A percentile compares a stretch with the other conserved stretches of the same genome.
Evolutionary conservation across 2,113 vertebrate genomes (phyloP).

Genomic region (Alces alces): DNA sequence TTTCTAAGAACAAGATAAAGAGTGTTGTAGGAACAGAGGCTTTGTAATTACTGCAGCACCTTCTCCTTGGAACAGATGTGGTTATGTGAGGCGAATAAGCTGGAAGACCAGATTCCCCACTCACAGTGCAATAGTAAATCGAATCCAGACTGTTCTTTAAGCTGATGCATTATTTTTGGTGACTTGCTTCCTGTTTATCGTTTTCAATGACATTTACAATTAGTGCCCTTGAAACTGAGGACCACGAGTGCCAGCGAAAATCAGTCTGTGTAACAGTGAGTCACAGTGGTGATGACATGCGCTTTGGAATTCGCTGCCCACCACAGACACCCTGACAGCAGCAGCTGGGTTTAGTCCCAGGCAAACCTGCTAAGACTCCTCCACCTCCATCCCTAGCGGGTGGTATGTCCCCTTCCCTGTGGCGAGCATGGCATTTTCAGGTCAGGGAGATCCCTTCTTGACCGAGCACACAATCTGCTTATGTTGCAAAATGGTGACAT

Average conservation of each 20-base stretch:
- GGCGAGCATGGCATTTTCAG: neutral
- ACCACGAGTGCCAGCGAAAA: neutral
- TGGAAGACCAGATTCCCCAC: conserved; percentile 2
- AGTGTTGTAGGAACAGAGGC: neutral
- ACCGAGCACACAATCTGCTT: neutral
- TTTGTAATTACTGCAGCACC: neutral
- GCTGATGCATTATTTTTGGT: conserved; percentile 30
- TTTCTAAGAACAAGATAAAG: conserved; percentile 12
- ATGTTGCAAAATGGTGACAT: neutral
- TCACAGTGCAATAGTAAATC: conserved; percentile 6
- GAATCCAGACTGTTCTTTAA: conserved; percentile 25
- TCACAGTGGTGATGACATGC: conserved; percentile 41
- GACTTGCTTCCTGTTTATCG: conserved; percentile 48
- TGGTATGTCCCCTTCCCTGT: neutral
- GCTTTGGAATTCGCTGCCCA: conserved; percentile 46
- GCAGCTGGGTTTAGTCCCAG: conserved; percentile 33
- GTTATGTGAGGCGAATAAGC: neutral
- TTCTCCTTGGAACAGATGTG: conserved; percentile 4
- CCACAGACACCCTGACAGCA: neutral
- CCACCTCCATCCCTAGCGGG: neutral
- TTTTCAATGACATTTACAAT: conserved; percentile 65
- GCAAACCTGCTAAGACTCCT: conserved; percentile 16
- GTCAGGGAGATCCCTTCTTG: conserved; percentile 15
- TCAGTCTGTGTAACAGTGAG: conserved; percentile 39
- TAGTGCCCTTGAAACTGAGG: conserved; percentile 56